phyloP scores from a whole-genome alignment of 2,113 vertebrate genomes.

The Diphyllodes magnificus region DNA sequence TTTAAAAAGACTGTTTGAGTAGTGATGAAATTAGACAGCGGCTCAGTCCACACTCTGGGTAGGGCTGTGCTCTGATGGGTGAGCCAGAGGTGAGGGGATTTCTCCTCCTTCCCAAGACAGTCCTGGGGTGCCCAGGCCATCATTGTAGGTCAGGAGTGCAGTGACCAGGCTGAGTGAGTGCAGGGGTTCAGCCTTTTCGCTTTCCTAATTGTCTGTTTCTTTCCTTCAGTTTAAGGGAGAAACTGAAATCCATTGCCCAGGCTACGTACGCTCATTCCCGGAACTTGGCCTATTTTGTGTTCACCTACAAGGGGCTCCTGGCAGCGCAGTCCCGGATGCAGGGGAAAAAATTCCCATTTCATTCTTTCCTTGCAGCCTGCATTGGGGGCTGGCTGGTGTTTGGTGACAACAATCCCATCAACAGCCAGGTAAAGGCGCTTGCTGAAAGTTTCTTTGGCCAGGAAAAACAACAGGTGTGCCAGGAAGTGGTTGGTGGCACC shows the following conservation, averaged over 20 bases:
- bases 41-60: accelerated
- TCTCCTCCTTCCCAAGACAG: neutral
- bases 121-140: accelerated
- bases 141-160: neutral
- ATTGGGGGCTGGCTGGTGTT: constrained; percentile 89
- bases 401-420: constrained; percentile 88
- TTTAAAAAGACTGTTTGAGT: neutral
- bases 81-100: neutral
- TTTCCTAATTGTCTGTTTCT: constrained; percentile 1
- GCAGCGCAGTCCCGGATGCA: constrained; percentile 79
- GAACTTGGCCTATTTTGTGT: constrained; percentile 91
- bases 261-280: constrained; percentile 89
- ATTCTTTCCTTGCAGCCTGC: constrained; percentile 90
- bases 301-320: constrained; percentile 88
- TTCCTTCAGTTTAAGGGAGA: constrained; percentile 82
- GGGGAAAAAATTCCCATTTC: constrained; percentile 80
- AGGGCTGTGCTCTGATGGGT: neutral
- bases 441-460: neutral
- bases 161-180: neutral
- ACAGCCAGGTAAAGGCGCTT: constrained; percentile 84
- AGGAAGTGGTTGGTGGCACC: neutral
- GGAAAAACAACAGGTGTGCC: neutral
- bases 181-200: neutral
- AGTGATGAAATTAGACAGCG: accelerated
- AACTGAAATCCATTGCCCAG: constrained; percentile 82